A percentile compares a stretch with the other conserved stretches of the same genome.
Conservation (phyloP, 2,113 vertebrate genomes). For the Chloebia gouldiae region DNA sequence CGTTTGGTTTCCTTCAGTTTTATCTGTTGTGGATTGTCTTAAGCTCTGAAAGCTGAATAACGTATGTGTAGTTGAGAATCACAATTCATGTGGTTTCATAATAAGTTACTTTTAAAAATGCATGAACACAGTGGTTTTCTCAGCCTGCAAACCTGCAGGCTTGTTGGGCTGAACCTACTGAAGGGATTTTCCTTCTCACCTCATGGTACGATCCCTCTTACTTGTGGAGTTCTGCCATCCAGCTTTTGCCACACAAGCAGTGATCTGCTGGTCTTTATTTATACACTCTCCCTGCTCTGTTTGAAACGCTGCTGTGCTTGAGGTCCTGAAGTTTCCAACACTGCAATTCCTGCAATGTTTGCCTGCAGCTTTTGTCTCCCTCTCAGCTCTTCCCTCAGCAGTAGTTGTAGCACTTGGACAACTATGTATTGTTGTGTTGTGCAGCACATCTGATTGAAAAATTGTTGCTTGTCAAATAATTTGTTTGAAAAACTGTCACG, state of each 20-base stretch:
- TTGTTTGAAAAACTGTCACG: not conserved
- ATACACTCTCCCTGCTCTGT: not conserved
- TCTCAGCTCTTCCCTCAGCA: not conserved
- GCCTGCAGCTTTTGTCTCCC: not conserved
- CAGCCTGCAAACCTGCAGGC: not conserved
- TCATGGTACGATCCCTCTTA: rapidly evolving
- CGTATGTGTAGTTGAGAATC: not conserved
- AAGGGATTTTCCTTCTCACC: not conserved
- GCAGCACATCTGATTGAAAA: not conserved
- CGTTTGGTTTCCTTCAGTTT: not conserved
- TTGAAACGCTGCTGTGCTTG: not conserved
- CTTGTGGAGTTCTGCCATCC: not conserved
- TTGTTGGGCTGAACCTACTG: rapidly evolving
- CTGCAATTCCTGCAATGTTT: not conserved
- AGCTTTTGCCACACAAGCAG: not conserved
- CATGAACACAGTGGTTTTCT: not conserved
- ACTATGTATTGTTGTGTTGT: not conserved
- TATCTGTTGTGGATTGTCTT: not conserved
- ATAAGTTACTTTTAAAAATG: not conserved
- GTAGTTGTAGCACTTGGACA: not conserved
- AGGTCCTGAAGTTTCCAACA: not conserved
- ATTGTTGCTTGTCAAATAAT: not conserved
- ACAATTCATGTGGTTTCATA: rapidly evolving
- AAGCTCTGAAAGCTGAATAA: not conserved
- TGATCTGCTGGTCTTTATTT: rapidly evolving